A percentile compares a stretch with the other conserved stretches of the same genome.
These are phyloP conservation scores for Folsomia candida DNA, from an alignment of 2,888 invertebrate genomes.

Conservation along the genomic window DNA sequence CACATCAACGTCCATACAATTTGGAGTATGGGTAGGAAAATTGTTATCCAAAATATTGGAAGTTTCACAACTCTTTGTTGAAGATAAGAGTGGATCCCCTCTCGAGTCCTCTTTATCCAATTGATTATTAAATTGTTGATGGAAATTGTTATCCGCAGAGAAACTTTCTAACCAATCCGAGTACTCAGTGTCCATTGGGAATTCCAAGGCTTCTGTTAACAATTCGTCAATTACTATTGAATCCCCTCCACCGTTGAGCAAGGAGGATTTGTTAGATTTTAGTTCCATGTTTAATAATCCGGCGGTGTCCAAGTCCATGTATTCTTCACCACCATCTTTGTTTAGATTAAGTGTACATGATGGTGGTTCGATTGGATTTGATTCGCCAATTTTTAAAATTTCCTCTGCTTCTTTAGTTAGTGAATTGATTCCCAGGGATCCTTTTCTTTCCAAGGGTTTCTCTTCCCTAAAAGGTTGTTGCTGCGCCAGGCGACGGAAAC, in stretches of 20 bases:
- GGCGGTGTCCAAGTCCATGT: slow-evolving; percentile 3
- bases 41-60: background rate
- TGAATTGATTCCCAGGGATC: background rate
- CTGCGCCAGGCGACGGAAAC: slow-evolving; percentile 31
- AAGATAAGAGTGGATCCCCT: slow-evolving; percentile 3
- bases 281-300: background rate
- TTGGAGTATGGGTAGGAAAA: background rate
- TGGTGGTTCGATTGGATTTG: slow-evolving; percentile 31
- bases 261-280: background rate
- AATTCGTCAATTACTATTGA: slow-evolving; percentile 32
- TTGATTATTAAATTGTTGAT: background rate
- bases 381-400: slow-evolving; percentile 47
- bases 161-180: slow-evolving; percentile 63
- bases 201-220: slow-evolving; percentile 43
- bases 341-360: slow-evolving; percentile 17
- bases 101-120: background rate
- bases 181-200: slow-evolving; percentile 61
- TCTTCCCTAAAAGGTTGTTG: background rate
- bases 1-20: background rate
- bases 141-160: background rate
- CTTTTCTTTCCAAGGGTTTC: background rate
- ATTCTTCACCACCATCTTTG: background rate
- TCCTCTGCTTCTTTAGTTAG: slow-evolving; percentile 48
- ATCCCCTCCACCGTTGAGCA: background rate
- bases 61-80: background rate